phyloP scores from a whole-genome alignment of 1,140 invertebrate genomes.

The Arion vulgaris region DNA sequence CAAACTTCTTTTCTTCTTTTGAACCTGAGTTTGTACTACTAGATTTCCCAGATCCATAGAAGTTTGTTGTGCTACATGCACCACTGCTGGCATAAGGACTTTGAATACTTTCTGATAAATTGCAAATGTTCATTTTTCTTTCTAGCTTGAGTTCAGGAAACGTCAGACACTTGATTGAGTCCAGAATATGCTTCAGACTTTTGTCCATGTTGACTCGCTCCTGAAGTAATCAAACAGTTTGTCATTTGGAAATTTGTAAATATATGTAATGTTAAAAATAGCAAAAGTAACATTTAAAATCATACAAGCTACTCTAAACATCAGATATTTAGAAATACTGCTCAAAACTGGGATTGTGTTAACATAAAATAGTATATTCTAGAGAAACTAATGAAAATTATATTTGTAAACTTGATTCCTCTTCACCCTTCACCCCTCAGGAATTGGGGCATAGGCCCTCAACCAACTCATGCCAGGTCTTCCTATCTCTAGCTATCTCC shows the following conservation, averaged over 20 bases:
- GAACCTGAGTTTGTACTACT: background rate
- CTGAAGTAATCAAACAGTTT: slow-evolving; percentile 7
- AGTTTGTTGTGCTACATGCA: background rate
- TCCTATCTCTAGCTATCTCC: no score
- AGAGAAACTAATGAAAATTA: no score
- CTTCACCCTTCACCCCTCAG: no score
- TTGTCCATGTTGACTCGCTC: slow-evolving; percentile 49
- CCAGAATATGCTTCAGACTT: slow-evolving; percentile 56
- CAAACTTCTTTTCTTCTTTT: slow-evolving; percentile 12
- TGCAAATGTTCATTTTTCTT: background rate
- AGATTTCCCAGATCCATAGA: background rate
- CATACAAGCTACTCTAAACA: no score
- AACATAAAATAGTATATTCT: no score
- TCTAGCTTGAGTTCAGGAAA: slow-evolving; percentile 45
- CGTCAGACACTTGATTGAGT: slow-evolving; percentile 57
- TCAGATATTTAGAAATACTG: no score
- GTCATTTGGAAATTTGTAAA: background rate
- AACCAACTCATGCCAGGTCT: no score
- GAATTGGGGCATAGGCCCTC: no score
- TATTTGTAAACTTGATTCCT: no score
- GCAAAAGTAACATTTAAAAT: no score
- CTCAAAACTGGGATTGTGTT: no score
- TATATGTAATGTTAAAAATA: no score
- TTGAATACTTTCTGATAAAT: background rate
- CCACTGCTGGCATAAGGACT: background rate